Base-by-base conservation (phyloP, 2,888 invertebrate species). In the Boloria selene region DNA sequence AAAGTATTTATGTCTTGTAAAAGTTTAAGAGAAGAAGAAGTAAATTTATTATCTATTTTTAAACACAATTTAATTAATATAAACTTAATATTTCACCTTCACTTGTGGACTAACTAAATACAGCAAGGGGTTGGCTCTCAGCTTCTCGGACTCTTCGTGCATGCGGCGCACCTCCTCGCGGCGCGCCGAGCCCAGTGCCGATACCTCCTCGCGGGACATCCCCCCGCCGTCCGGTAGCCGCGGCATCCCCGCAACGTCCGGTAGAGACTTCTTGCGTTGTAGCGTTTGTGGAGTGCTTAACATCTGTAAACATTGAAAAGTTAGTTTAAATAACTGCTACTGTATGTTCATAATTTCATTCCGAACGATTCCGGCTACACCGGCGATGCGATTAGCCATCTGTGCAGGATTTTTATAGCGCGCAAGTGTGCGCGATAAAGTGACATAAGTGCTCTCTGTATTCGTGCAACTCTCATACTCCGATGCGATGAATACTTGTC, bases 101-200 rank as follows among this genome's bases (percentile, higher is more conserved):
- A 98, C 97, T 94, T 97, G 97, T 83, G 98, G 98, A 96, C 98
- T 98, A 95, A 97, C 96, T 89, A 99, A 94, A 92, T 98, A 98
- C 80, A 98, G 95, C 81, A 99, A 94, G 80, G 98, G 98, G 93
- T 98, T 98, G 83, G 97, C 97, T 86, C 97, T 94, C 77, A 98
- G 95, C 88, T 97, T 95, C 91, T 98, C 98, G 74, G 96, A 94
- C 90, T 98, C 97, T 86, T 98, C 97, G 81, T 96, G 94, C 93
- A 97, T 96, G 77, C 97, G 94, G 81, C 98, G 95, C 75, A 99
- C 94, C 88, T 99, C 98, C 90, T 99, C 98, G 75, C 99, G 95
- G 73, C 98, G 95, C 76, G 97, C 97, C 72, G 98, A 97, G 79
- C 98, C 98, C 81, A 99, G 94, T 72, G 96, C 95, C 73, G 98